A percentile compares a stretch with the other conserved stretches of the same genome.
Evolutionary conservation across 2,113 vertebrate genomes (phyloP).

Genomic region (Phyllostomus hastatus): DNA sequence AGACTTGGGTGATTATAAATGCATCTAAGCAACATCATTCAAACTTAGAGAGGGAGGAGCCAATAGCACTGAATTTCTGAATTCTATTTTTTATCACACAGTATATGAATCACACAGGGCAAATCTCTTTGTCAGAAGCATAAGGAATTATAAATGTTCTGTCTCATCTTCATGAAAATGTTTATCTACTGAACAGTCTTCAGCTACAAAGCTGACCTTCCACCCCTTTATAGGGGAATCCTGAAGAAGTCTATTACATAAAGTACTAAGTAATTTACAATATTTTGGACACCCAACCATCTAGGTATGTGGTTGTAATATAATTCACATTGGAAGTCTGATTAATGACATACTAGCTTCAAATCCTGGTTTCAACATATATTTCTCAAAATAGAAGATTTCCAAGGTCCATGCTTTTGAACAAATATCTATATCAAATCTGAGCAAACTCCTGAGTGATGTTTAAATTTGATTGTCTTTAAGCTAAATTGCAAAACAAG

Average conservation of each 20-base stretch:
- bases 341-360: not conserved
- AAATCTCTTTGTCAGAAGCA: not conserved
- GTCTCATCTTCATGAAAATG: not conserved
- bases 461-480: not conserved
- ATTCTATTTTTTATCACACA: not conserved
- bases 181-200: not conserved
- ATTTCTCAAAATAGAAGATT: not conserved
- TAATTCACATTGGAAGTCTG: not conserved
- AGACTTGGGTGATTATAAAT: not conserved
- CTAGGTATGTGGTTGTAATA: not conserved
- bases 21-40: not conserved
- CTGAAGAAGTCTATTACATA: not conserved
- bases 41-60: not conserved
- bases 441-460: not conserved
- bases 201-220: not conserved
- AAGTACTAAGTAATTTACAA: not conserved
- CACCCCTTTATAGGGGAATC: not conserved
- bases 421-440: not conserved
- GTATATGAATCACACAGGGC: constrained; percentile 34
- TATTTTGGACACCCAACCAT: not conserved
- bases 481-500: not conserved
- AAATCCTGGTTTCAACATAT: not conserved
- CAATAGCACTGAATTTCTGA: not conserved
- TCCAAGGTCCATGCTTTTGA: not conserved
- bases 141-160: not conserved